These are phyloP conservation scores for Drosophila atroscutellata DNA, from an alignment of 2,888 invertebrate species.

Conservation along the genomic window DNA sequence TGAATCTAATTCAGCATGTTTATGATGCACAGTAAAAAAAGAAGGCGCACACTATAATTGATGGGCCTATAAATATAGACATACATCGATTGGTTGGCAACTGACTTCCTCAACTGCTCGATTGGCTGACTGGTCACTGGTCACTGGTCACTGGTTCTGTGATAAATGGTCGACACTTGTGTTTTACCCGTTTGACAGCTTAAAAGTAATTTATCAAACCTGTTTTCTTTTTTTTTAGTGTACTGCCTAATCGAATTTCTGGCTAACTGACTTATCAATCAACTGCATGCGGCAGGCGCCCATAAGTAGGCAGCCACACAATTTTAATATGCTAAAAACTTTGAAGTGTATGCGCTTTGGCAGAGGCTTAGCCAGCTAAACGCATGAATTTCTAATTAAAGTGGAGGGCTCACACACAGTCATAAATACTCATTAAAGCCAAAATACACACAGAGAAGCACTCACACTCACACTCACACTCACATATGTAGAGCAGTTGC, in stretches of 20 bases:
- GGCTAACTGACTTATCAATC: constrained; percentile 69
- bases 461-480: constrained; percentile 20
- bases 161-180: constrained; percentile 62
- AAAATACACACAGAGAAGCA: constrained; percentile 18
- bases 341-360: constrained; percentile 11
- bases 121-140: constrained; percentile 18
- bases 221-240: constrained; percentile 5
- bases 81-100: constrained; percentile 31
- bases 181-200: constrained; percentile 68
- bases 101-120: constrained; percentile 2
- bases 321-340: constrained; percentile 26
- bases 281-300: constrained; percentile 27
- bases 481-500: constrained; percentile 38
- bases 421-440: constrained; percentile 60
- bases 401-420: constrained; percentile 28
- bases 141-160: constrained; percentile 45
- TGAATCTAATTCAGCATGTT: constrained; percentile 29
- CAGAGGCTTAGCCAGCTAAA: constrained; percentile 45
- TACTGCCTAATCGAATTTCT: constrained; percentile 24
- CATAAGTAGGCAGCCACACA: constrained; percentile 31
- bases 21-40: constrained; percentile 16
- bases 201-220: constrained; percentile 74
- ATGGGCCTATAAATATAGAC: constrained; percentile 58
- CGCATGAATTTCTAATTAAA: constrained; percentile 73
- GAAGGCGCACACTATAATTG: constrained; percentile 36